These are phyloP conservation scores for Nephrotoma flavescens DNA, from an alignment of 2,888 invertebrate genomes.

Conservation along the genomic window DNA sequence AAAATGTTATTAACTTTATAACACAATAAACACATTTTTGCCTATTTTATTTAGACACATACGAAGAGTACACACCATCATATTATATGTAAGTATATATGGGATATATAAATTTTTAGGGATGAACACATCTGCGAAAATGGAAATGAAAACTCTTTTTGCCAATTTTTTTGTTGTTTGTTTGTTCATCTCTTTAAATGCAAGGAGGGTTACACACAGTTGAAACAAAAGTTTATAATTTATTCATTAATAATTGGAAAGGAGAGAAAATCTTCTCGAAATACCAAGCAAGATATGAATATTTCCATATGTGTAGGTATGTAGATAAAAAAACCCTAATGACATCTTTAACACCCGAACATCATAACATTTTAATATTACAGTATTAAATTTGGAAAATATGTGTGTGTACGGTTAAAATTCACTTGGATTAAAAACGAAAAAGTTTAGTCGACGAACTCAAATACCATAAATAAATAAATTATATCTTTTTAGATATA, in stretches of 20 bases:
- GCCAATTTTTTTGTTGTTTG: background rate
- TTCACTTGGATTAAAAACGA: background rate
- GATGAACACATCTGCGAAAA: background rate
- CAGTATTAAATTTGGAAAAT: background rate
- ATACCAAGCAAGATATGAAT: background rate
- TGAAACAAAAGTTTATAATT: background rate
- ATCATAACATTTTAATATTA: background rate
- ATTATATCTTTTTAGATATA: background rate
- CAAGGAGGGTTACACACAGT: background rate
- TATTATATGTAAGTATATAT: background rate
- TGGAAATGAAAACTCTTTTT: background rate
- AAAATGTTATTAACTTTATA: background rate
- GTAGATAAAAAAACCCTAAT: background rate
- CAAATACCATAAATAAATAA: background rate
- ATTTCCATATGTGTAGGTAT: background rate
- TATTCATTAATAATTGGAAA: background rate
- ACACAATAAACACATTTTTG: background rate
- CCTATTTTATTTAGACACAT: background rate
- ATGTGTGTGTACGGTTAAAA: background rate
- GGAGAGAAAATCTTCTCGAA: background rate
- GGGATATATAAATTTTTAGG: background rate
- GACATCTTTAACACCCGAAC: background rate
- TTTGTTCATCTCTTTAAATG: background rate
- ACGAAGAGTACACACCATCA: background rate
- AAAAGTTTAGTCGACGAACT: background rate